A percentile compares a stretch with the other conserved stretches of the same genome.
Evolutionary conservation across 2,888 invertebrate genomes (phyloP).

Genomic region (Tenthredo amoena): DNA sequence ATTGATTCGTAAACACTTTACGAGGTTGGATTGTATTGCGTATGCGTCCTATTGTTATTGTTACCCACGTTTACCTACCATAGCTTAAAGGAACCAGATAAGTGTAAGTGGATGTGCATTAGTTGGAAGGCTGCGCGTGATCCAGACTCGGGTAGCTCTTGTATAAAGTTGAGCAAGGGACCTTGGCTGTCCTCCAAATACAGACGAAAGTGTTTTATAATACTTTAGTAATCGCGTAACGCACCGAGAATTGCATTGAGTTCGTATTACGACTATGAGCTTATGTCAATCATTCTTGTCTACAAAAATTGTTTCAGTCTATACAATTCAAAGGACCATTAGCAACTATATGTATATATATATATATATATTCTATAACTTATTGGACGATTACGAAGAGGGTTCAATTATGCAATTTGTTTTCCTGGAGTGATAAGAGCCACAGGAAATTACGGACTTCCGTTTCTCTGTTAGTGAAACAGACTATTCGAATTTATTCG

Average conservation of each 20-base stretch:
- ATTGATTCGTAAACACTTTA: constrained; percentile 42
- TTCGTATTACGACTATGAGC: neutral
- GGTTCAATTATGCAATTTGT: neutral
- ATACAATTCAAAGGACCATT: neutral
- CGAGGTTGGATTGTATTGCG: constrained; percentile 38
- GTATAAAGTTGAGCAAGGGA: constrained; percentile 65
- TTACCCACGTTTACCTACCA: constrained; percentile 54
- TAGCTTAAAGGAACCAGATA: neutral
- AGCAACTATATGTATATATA: neutral
- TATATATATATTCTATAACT: neutral
- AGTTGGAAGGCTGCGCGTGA: constrained; percentile 50
- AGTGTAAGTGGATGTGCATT: constrained; percentile 30
- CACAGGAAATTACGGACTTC: constrained; percentile 20
- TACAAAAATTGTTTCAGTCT: neutral
- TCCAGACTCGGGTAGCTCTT: constrained; percentile 38
- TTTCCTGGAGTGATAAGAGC: neutral
- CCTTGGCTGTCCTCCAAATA: constrained; percentile 73
- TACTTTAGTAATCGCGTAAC: constrained; percentile 38
- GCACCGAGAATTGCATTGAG: constrained; percentile 31
- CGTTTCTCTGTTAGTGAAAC: neutral
- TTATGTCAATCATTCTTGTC: constrained; percentile 13
- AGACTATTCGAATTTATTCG: neutral
- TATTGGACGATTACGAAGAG: neutral
- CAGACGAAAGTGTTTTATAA: constrained; percentile 63
- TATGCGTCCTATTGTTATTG: constrained; percentile 62